phyloP scores from a whole-genome alignment of 2,797 vertebrate species.

The Gobionotothen gibberifrons region DNA sequence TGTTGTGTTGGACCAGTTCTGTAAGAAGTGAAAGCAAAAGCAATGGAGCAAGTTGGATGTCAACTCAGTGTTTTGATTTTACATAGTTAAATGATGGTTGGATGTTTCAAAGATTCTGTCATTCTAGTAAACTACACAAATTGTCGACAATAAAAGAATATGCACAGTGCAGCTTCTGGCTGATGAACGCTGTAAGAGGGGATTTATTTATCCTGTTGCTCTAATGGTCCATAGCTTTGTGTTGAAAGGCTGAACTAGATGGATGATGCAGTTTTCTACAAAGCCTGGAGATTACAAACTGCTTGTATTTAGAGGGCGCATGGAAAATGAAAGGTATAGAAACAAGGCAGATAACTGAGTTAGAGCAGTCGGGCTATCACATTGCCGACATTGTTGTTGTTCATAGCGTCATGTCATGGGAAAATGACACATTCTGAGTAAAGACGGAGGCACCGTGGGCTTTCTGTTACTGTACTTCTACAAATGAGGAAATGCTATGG shows the following conservation, averaged over 20 bases:
- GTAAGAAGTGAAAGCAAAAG: neutral
- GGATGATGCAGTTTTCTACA: slow-evolving; percentile 30
- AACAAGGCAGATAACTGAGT: slow-evolving; percentile 22
- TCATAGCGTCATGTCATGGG: slow-evolving; percentile 6
- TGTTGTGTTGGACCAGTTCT: neutral
- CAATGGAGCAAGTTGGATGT: neutral
- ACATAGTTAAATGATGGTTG: neutral
- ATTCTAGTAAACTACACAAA: neutral
- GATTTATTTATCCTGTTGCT: slow-evolving; percentile 33
- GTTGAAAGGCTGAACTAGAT: slow-evolving; percentile 31
- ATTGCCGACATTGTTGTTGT: slow-evolving; percentile 30
- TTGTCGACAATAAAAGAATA: neutral
- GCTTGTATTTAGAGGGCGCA: slow-evolving; percentile 30
- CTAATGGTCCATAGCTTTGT: slow-evolving; percentile 24
- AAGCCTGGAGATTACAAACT: slow-evolving; percentile 49
- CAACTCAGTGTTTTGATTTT: neutral
- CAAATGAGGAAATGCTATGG: neutral
- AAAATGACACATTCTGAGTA: slow-evolving; percentile 6
- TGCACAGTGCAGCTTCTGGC: neutral
- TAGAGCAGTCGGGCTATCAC: slow-evolving; percentile 4
- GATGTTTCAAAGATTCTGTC: neutral
- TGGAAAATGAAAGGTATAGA: slow-evolving; percentile 43
- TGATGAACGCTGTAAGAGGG: neutral
- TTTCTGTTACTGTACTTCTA: neutral
- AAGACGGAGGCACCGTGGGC: neutral